Conservation (phyloP, 2,797 vertebrate species). For the Channallabes apus region DNA sequence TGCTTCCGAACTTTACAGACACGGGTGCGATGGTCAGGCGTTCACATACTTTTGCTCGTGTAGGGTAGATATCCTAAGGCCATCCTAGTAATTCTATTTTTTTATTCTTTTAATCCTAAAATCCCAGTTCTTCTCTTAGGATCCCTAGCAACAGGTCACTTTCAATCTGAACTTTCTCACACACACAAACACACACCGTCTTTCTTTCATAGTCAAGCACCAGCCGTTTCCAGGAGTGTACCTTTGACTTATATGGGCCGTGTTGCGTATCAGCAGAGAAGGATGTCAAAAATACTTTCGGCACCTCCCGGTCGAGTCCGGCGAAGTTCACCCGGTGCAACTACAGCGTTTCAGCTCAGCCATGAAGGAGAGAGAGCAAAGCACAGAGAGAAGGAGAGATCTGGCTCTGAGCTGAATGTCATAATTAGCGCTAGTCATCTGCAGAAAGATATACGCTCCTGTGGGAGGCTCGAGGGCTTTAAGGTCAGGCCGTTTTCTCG, state of each 20-base stretch:
- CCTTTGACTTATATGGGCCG: slow-evolving; percentile 44
- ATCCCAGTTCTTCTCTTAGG: neutral
- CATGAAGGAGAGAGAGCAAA: neutral
- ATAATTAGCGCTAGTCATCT: slow-evolving; percentile 18
- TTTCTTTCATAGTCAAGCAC: neutral
- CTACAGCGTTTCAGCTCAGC: slow-evolving; percentile 7
- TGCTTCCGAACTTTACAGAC: neutral
- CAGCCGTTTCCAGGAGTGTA: slow-evolving; percentile 15
- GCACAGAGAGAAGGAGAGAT: neutral
- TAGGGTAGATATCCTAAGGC: too few relatives aligned
- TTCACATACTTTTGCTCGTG: neutral
- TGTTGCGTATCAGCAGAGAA: slow-evolving; percentile 6
- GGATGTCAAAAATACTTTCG: slow-evolving; percentile 43
- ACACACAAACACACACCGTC: neutral
- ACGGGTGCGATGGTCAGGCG: neutral
- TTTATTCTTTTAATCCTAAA: neutral
- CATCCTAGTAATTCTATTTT: too few relatives aligned
- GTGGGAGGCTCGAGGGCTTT: neutral
- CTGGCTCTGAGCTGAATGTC: slow-evolving; percentile 23
- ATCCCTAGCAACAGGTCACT: neutral
- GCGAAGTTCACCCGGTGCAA: neutral
- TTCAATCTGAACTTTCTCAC: neutral
- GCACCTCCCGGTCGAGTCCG: neutral
- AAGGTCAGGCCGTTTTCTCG: neutral
- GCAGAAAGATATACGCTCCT: slow-evolving; percentile 17